Base-by-base conservation (phyloP, 1,140 invertebrate genomes). In the Psilanteris sp. region DNA sequence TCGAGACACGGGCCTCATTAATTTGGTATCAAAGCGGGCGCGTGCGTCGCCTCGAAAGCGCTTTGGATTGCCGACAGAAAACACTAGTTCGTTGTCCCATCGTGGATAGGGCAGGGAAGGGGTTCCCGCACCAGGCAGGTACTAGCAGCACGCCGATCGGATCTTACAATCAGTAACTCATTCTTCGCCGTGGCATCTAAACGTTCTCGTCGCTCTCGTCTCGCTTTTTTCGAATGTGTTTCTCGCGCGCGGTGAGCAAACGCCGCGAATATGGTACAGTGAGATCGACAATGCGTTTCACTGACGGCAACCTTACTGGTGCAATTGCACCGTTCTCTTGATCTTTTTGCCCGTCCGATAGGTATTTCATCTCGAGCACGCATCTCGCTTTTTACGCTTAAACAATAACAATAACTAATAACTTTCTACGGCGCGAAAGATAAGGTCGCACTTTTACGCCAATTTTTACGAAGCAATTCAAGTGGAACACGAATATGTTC, bases 101-200 rank as follows among this genome's bases (percentile, higher is more conserved):
- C 39, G 36, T 20, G 39, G 31, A 11, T 55, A 15, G 61, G 34
- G 59, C 44, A 48, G 72, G 73, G 77, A 62, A 74, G 77, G 77
- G 74, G 70, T 52, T 62, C 66, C 1, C 24, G 14, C 11, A 16
- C 31, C 70, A 29, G 57, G 32, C 67, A 79, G 83, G 80, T 82
- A 82, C 78, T 78, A 80, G 81, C 78, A 77, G 61, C 31, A 8
- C 54, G 54, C 67, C 74, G 83, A 83, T 82, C 81, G 31, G 77
- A 79, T 77, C 72, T 73, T 66, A 31, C 72, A 79, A 84, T 80
- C 83, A 86, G 84, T 86, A 80, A 86, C 77, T 81, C 61, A 81
- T 84, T 83, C 83, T 73, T 78, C 77, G 81, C 57, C 81, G 82
- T 78, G 77, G 84, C 78, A 86, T 86, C 84, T 81, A 78, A 81